Evolutionary conservation across 1,140 invertebrate genomes (phyloP), one percentile per base, ranked within the genome.

Genomic region (Heliothis virescens): DNA sequence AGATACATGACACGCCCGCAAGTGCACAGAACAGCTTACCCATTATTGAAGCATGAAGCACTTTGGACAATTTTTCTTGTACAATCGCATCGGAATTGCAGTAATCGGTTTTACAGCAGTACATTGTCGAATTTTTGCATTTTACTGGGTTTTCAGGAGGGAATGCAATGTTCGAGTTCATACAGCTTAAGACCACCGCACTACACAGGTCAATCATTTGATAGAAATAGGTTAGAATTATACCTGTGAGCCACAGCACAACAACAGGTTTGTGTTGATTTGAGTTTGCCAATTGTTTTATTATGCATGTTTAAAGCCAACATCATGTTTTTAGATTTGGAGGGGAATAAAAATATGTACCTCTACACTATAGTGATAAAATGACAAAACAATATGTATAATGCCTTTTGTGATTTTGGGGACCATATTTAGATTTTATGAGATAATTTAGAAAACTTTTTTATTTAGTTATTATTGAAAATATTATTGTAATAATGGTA

Each of bases 61-160:
- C 83, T 85, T 88, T 88, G 79, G 81, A 83, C 72, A 92, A 83
- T 82, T 87, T 90, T 81, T 88, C 88, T 87, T 82, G 86, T 82
- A 83, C 85, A 85, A 82, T 86, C 82, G 86, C 92, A 90, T 91
- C 88, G 80, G 89, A 88, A 89, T 94, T 94, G 91, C 93, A 94
- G 86, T 88, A 87, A 90, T 93, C 90, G 73, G 86, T 90, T 82
- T 82, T 85, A 93, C 93, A 94, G 91, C 93, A 94, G 91, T 90
- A 93, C 81, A 83, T 85, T 85, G 87, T 87, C 83, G 85, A 82
- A 34, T 89, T 75, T 88, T 87, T 88, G 91, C 92, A 94, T 86
- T 84, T 85, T 84, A 89, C 81, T 85, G 92, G 90, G 84, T 90
- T 84, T 75, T 88, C 90, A 79, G 91, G 91, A 86, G 90, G 92